phyloP scores from a whole-genome alignment of 1,140 invertebrate species.

The Phocides pigmalion region DNA sequence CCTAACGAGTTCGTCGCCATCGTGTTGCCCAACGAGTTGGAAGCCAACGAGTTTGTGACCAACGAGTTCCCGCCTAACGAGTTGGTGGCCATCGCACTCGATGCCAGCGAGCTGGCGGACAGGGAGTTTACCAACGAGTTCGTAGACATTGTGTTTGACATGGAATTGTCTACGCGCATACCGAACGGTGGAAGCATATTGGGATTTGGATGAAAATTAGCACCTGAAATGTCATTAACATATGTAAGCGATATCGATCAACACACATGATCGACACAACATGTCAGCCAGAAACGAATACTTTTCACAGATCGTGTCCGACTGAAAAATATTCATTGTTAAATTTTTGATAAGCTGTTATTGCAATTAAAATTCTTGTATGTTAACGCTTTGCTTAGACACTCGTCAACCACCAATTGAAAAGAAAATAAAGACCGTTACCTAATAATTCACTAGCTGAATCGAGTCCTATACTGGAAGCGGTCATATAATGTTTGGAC shows the following conservation, averaged over 20 bases:
- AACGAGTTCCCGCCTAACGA: slow-evolving; percentile 10
- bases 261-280: not conserved
- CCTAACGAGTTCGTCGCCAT: slow-evolving; percentile 34
- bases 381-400: not conserved
- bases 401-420: not conserved
- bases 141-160: slow-evolving; percentile 53
- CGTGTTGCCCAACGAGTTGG: slow-evolving; percentile 31
- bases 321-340: no score
- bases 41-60: slow-evolving; percentile 4
- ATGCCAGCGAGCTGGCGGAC: slow-evolving; percentile 39
- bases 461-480: slow-evolving; percentile 71
- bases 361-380: not conserved
- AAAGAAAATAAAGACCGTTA: slow-evolving; percentile 37
- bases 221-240: slow-evolving; percentile 54
- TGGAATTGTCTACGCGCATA: slow-evolving; percentile 76
- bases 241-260: not conserved
- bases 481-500: slow-evolving; percentile 69
- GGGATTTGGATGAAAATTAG: slow-evolving; percentile 78
- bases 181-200: slow-evolving; percentile 81
- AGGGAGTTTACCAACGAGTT: slow-evolving; percentile 44
- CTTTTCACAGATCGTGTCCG: no score
- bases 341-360: no score
- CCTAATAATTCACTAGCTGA: slow-evolving; percentile 80
- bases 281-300: not conserved
- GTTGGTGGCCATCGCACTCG: slow-evolving; percentile 20